Evolutionary conservation across 2,888 invertebrate genomes (phyloP), one percentile per base, ranked within the genome.

Genomic region (Paralinhomoeus sp.): DNA sequence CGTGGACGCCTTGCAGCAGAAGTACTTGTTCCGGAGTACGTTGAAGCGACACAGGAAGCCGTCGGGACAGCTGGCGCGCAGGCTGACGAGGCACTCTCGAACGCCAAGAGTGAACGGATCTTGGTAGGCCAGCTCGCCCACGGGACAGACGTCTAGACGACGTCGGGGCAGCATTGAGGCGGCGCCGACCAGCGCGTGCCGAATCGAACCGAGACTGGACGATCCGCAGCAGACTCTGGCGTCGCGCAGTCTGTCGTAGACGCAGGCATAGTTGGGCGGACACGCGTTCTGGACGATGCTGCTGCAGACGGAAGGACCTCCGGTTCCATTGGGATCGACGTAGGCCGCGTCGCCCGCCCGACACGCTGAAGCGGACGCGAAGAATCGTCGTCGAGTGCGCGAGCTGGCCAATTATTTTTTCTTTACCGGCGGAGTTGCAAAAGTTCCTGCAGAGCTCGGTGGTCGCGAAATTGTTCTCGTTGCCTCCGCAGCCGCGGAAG

Each of bases 101-200:
- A 54, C 53, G 5, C 52, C 49, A 42, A 56, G 54, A 37, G 58
- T 57, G 27, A 50, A 52, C 2, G 57, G 56, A 40, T 60, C 56
- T n/a, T 60, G 54, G 47, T 57, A 59, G 35, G 59, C 59, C 45
- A 57, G 57, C 46, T 59, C 59, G 37, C 55, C 55, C 22, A 57
- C 57, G 18, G 58, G 57, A 37, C 54, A 56, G 22, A 57, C 53
- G 40, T 52, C 57, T 48, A 49, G 36, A 50, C 46, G 5, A 12
- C 12, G 27, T 9, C n/a, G n/a, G n/a, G n/a, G n/a, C n/a, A n/a
- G n/a, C n/a, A n/a, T n/a, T n/a, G n/a, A n/a, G n/a, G n/a, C n/a
- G n/a, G n/a, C n/a, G n/a, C n/a, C n/a, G n/a, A n/a, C n/a, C n/a
- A n/a, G n/a, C n/a, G n/a, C 27, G 27, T 12, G 27, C 27, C 7